Evolutionary conservation across 23 tunicate species (phyloP).

Genomic region (Styela clava): DNA sequence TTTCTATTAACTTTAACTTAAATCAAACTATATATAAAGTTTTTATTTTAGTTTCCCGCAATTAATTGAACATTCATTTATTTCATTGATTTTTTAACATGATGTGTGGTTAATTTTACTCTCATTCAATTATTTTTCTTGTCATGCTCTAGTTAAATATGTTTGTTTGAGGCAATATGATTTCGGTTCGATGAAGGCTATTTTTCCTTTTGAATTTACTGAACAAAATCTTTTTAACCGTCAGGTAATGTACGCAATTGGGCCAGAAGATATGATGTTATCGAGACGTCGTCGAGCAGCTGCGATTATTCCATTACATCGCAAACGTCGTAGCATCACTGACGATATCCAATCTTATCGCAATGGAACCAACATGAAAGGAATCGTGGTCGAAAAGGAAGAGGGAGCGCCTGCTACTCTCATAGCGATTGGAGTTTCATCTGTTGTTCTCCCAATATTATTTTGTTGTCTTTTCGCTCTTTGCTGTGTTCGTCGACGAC

Average conservation of each 20-base stretch:
- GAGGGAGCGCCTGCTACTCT: conserved; percentile 7
- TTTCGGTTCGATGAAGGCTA: too few relatives aligned
- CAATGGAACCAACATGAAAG: conserved; percentile 88
- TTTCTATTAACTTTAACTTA: too few relatives aligned
- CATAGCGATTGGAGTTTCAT: conserved; percentile 22
- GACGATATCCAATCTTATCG: conserved; percentile 2
- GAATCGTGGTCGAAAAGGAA: conserved; percentile 38
- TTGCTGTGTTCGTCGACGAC: conserved; percentile 12
- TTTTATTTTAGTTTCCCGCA: too few relatives aligned
- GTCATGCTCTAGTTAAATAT: too few relatives aligned
- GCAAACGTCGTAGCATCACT: not conserved
- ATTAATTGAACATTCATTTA: too few relatives aligned
- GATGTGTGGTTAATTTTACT: too few relatives aligned
- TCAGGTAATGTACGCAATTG: conserved; percentile 87
- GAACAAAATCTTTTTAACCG: too few relatives aligned
- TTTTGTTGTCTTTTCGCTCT: not conserved
- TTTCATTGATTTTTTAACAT: too few relatives aligned
- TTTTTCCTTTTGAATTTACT: too few relatives aligned
- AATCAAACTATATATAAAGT: too few relatives aligned
- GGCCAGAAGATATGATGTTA: conserved; percentile 49
- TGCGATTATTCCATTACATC: conserved; percentile 9
- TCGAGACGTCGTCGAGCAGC: conserved; percentile 61
- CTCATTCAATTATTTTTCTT: too few relatives aligned
- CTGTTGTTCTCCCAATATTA: conserved; percentile 14
- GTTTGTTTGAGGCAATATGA: too few relatives aligned